A percentile compares a stretch with the other conserved stretches of the same genome.
These are phyloP conservation scores for Papilio dardanus DNA, from an alignment of 1,140 invertebrate species.

Conservation along the genomic window DNA sequence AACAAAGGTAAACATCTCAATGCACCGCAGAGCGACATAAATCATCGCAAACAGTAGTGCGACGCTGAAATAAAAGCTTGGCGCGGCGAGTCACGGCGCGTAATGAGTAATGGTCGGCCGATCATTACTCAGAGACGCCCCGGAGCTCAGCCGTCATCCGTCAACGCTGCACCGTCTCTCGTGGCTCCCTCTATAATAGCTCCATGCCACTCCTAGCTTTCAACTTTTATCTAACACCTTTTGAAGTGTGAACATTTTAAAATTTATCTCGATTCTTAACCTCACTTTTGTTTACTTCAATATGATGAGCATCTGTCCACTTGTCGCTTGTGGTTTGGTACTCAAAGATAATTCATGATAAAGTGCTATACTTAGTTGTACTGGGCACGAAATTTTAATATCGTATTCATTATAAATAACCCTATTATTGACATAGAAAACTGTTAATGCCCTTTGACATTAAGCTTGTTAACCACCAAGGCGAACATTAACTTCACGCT, in stretches of 20 bases:
- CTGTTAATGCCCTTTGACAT: constrained; percentile 26
- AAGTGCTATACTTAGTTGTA: not conserved
- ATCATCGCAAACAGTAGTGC: constrained; percentile 54
- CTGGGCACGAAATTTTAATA: not conserved
- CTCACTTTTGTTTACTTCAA: constrained; percentile 5
- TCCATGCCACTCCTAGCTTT: constrained; percentile 40
- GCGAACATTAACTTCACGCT: constrained; percentile 30
- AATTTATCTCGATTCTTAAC: constrained; percentile 45
- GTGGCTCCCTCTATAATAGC: constrained; percentile 47
- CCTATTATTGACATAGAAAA: constrained; percentile 10
- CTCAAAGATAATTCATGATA: not conserved
- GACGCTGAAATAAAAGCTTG: constrained; percentile 52
- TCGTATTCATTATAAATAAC: not conserved
- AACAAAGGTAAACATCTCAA: constrained; percentile 32
- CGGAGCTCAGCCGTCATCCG: constrained; percentile 65
- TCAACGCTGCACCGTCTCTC: constrained; percentile 54
- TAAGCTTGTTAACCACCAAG: constrained; percentile 2
- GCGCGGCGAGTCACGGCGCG: constrained; percentile 51
- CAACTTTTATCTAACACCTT: constrained; percentile 45
- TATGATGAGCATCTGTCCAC: not conserved
- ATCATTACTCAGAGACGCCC: constrained; percentile 68
- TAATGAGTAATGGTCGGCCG: constrained; percentile 69
- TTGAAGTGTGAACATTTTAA: constrained; percentile 48
- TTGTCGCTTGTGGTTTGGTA: not conserved
- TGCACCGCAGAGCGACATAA: constrained; percentile 43